Conservation (phyloP, 2,888 invertebrate genomes). For the Cantharis rustica region DNA sequence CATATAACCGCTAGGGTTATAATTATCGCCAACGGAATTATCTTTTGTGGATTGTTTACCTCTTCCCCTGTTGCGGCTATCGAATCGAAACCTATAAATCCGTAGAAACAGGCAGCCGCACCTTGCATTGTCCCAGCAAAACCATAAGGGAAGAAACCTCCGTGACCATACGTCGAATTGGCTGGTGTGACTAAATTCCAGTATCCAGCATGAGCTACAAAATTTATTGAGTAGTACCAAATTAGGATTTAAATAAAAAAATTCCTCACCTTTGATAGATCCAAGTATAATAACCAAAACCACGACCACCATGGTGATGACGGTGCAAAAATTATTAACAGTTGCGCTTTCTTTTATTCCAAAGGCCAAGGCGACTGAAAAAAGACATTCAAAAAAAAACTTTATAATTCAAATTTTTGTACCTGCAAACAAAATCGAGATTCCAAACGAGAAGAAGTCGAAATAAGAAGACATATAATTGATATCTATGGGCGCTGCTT, state of each 20-base stretch:
- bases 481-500: conserved; percentile 68
- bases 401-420: too few relatives aligned
- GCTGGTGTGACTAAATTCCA: conserved; percentile 51
- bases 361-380: conserved; percentile 72
- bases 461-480: conserved; percentile 72
- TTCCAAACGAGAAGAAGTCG: conserved; percentile 75
- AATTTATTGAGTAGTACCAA: background rate
- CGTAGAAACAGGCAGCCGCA: conserved; percentile 87
- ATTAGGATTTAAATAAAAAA: background rate
- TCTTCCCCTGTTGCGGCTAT: conserved; percentile 94
- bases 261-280: conserved; percentile 65
- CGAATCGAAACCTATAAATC: conserved; percentile 92
- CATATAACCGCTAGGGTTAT: conserved; percentile 82
- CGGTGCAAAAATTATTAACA: conserved; percentile 86
- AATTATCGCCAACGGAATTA: conserved; percentile 87
- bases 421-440: conserved; percentile 74
- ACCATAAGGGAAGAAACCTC: conserved; percentile 88
- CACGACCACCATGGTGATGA: conserved; percentile 80
- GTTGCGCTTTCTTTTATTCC: conserved; percentile 88
- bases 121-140: conserved; percentile 77
- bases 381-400: too few relatives aligned
- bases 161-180: conserved; percentile 57
- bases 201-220: conserved; percentile 56
- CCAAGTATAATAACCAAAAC: conserved; percentile 82
- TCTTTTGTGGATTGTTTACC: conserved; percentile 81